phyloP scores from a whole-genome alignment of 1,140 invertebrate genomes.

The Ylistrum balloti region DNA sequence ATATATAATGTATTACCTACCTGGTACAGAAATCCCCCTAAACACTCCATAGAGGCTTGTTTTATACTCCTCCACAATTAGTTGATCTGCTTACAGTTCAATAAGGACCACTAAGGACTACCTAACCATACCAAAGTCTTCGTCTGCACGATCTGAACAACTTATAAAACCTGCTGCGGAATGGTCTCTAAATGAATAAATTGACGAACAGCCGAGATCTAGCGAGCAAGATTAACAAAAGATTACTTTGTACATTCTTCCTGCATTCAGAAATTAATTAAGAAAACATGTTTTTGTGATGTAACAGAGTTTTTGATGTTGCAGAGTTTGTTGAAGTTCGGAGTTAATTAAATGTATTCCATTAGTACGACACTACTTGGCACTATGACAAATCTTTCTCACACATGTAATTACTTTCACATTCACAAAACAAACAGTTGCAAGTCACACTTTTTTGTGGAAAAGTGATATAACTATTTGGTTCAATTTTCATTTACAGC shows the following conservation, averaged over 20 bases:
- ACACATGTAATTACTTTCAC: constrained; percentile 32
- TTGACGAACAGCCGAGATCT: neutral
- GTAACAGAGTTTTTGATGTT: neutral
- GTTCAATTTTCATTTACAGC: constrained; percentile 8
- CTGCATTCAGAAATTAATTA: constrained; percentile 18
- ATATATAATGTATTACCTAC: constrained; percentile 1
- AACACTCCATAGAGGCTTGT: neutral
- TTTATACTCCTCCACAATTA: neutral
- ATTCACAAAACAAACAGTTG: neutral
- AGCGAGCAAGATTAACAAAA: neutral
- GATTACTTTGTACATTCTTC: constrained; percentile 4
- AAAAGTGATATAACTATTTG: neutral
- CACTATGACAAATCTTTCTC: neutral
- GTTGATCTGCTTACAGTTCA: neutral
- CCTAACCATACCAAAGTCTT: neutral
- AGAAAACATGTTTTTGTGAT: neutral
- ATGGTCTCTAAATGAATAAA: neutral
- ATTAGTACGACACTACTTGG: neutral
- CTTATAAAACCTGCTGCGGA: neutral
- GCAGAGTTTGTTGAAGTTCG: neutral
- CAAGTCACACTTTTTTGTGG: neutral
- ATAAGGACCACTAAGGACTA: neutral
- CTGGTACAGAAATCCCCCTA: neutral
- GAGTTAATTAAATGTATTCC: constrained; percentile 29
- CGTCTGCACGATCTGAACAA: neutral